Evolutionary conservation across 35 echinoderm and acorn worm species (phyloP).

Genomic region (Ophioderma brevispina): DNA sequence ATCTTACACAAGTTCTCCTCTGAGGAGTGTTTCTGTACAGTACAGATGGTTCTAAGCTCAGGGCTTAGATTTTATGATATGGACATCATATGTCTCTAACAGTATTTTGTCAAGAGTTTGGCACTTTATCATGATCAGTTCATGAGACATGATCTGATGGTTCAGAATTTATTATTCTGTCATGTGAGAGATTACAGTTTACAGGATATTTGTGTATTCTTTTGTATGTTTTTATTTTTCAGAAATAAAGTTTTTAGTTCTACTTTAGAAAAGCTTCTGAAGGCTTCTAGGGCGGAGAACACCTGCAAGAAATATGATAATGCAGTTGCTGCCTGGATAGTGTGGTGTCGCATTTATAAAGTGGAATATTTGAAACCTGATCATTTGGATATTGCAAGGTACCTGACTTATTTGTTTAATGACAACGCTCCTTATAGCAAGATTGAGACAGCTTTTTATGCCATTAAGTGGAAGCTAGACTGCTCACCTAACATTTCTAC

Average conservation of each 20-base stretch:
- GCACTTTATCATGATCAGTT: too few species aligned
- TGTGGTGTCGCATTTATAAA: background rate
- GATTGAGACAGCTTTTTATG: background rate
- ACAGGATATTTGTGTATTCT: background rate
- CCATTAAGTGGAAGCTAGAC: background rate
- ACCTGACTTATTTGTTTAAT: background rate
- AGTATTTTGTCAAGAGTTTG: background rate
- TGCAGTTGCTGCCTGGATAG: background rate
- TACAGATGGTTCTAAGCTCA: background rate
- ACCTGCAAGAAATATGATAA: background rate
- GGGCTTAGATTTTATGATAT: background rate
- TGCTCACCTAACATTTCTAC: background rate
- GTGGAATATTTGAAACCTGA: background rate
- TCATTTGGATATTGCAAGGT: background rate
- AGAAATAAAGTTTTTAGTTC: background rate
- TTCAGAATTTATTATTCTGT: too few species aligned
- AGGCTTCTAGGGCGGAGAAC: background rate
- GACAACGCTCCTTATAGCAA: background rate
- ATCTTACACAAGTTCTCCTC: background rate
- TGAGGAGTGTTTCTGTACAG: background rate
- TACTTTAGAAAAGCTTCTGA: background rate
- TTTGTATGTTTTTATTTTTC: background rate
- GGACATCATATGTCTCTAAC: background rate
- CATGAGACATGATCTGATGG: too few species aligned
- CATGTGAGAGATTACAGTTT: too few species aligned